A percentile compares a stretch with the other conserved stretches of the same genome.
Evolutionary conservation across 2,113 vertebrate genomes (phyloP).

Genomic region (Oryzias javanicus): DNA sequence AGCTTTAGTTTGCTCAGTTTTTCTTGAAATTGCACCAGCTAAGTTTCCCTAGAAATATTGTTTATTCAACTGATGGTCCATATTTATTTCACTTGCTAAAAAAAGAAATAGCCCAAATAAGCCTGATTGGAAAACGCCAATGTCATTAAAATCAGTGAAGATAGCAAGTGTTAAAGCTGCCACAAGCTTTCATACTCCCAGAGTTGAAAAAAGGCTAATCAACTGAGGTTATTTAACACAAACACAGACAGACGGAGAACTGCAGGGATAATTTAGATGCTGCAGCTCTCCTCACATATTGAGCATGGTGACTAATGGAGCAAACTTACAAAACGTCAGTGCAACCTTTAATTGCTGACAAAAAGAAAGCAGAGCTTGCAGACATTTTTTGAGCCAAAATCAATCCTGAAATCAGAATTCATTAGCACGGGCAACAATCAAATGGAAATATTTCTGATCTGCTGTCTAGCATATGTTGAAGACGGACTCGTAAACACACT

Average conservation of each 20-base stretch:
- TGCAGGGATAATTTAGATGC: slow-evolving; percentile 47
- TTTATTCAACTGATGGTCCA: slow-evolving; percentile 25
- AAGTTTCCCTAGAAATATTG: slow-evolving; percentile 12
- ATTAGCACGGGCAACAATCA: slow-evolving; percentile 14
- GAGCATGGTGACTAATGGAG: slow-evolving; percentile 46
- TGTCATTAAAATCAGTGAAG: slow-evolving; percentile 48
- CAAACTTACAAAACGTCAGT: slow-evolving; percentile 47
- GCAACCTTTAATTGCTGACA: slow-evolving; percentile 51
- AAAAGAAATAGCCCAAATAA: slow-evolving; percentile 6
- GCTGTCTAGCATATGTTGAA: neutral
- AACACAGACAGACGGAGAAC: slow-evolving; percentile 35
- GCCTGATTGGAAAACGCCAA: slow-evolving; percentile 15
- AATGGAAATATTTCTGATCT: slow-evolving; percentile 9
- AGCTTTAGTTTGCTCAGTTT: slow-evolving; percentile 23
- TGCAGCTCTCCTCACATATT: slow-evolving; percentile 32
- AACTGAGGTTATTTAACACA: slow-evolving; percentile 37
- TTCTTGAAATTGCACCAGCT: slow-evolving; percentile 26
- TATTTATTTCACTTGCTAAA: slow-evolving; percentile 14
- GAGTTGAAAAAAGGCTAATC: slow-evolving; percentile 35
- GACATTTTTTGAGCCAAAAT: slow-evolving; percentile 25
- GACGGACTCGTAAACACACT: slow-evolving; percentile 17
- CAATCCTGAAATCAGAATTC: slow-evolving; percentile 30
- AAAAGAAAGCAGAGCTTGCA: slow-evolving; percentile 18
- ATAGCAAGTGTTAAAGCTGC: slow-evolving; percentile 20
- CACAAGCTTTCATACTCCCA: slow-evolving; percentile 28